Base-by-base conservation (phyloP, 2,113 vertebrate species). In the Planiliza haematocheilus region DNA sequence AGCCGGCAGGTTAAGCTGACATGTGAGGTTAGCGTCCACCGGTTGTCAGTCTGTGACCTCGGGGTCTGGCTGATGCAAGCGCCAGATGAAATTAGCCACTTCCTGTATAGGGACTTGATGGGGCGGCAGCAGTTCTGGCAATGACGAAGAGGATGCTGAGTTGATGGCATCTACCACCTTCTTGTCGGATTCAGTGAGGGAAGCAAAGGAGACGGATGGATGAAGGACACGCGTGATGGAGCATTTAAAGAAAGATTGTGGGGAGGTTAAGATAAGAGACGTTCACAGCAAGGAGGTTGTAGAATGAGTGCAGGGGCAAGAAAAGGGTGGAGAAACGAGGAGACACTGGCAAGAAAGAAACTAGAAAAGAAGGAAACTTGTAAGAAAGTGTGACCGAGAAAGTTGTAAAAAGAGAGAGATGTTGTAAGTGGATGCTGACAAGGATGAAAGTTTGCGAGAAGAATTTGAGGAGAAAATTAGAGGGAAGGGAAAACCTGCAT, bases 401-500 rank as follows among this genome's bases (percentile, higher is more conserved):
- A 62, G 59, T 16, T 65, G 39, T 75, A 63, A 69, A 79, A 56
- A 66, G 46, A 84, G 81, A 79, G 69, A 70, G 79, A 71, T 75
- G 39, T 79, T 77, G 75, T 63, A 69, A 61, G 82, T 88, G 43
- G 50, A 70, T 79, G 30, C 18, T 49, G 75, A 73, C 20, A 56
- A 70, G 79, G 65, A 71, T 64, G 72, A 82, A 86, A 78, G 73
- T 73, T 77, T 3, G 13, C 70, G 70, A 81, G 75, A 77, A 55
- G 56, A 62, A 66, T 65, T 24, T 84, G 51, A 70, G 68, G 37
- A 83, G 85, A 79, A 86, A 88, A 86, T 88, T 86, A 87, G 79
- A 88, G 82, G 79, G 87, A 73, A 87, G 82, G 73, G 79, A 70
- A 86, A 82, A 42, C 42, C 72, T 88, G 87, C 86, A 83, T 87